Conservation (phyloP, 2,888 invertebrate species). For the Brachyptera putata region DNA sequence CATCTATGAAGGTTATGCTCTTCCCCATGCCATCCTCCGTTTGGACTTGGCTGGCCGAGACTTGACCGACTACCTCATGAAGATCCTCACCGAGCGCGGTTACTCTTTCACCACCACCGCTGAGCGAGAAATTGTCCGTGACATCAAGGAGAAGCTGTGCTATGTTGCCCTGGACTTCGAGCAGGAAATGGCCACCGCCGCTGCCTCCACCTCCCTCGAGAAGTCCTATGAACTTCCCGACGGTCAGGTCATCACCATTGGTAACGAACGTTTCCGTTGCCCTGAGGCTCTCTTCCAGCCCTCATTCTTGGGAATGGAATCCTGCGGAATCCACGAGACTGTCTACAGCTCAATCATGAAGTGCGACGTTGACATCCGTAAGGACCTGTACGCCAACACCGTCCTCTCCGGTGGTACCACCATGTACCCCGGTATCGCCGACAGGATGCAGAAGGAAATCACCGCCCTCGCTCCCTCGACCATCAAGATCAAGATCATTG, state of each 20-base stretch:
- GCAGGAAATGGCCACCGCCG: conserved; percentile 89
- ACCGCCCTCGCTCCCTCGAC: conserved; percentile 85
- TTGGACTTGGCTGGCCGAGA: conserved; percentile 94
- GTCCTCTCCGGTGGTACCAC: conserved; percentile 87
- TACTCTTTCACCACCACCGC: conserved; percentile 93
- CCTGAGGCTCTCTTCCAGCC: conserved; percentile 67
- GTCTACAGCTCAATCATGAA: conserved; percentile 97
- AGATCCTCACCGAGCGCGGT: conserved; percentile 92
- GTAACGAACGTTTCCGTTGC: conserved; percentile 87
- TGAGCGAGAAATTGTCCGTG: conserved; percentile 89
- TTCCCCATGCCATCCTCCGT: conserved; percentile 95
- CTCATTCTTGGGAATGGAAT: conserved; percentile 78
- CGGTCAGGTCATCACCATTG: conserved; percentile 88
- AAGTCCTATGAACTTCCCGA: conserved; percentile 89
- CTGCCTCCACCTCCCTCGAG: conserved; percentile 84
- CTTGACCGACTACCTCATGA: conserved; percentile 96
- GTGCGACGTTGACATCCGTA: conserved; percentile 93
- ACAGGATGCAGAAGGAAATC: conserved; percentile 88
- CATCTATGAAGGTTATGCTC: conserved; percentile 61
- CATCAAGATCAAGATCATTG: conserved; percentile 94
- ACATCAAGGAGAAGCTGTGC: conserved; percentile 90
- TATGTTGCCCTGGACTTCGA: conserved; percentile 86
- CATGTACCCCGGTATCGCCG: conserved; percentile 87
- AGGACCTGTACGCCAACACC: conserved; percentile 90
- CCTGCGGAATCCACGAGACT: conserved; percentile 89